Percentiles rank a stretch among this genome's conserved stretches.
Conservation (phyloP, 2,113 vertebrate genomes). For the Addax nasomaculatus region DNA sequence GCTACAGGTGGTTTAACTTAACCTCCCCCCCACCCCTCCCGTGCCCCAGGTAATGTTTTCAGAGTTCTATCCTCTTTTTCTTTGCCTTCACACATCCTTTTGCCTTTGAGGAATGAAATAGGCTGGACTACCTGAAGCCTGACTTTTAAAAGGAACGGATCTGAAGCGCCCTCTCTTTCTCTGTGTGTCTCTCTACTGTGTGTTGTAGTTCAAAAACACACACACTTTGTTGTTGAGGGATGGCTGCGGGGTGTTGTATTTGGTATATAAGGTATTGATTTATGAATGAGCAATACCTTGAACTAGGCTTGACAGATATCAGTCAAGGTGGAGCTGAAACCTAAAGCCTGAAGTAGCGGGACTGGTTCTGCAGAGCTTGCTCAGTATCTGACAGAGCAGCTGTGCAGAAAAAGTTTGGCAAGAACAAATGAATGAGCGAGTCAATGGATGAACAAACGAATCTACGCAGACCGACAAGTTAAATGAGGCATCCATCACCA, state of each 20-base stretch:
- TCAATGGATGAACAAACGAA: background rate
- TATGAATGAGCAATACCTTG: background rate
- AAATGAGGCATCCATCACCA: background rate
- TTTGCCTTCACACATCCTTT: background rate
- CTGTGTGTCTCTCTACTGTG: background rate
- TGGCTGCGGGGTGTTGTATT: background rate
- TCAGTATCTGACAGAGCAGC: background rate
- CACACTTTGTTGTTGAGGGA: background rate
- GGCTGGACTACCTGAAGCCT: background rate
- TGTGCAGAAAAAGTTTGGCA: background rate
- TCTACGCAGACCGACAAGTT: background rate
- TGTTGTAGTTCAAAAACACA: background rate
- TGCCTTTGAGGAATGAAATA: constrained; percentile 11
- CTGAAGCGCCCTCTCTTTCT: background rate
- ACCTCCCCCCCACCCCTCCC: background rate
- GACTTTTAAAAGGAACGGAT: background rate
- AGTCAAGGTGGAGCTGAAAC: background rate
- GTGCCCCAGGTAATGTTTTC: background rate
- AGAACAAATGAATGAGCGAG: background rate
- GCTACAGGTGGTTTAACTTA: background rate
- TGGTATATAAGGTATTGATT: background rate
- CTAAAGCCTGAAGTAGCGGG: background rate
- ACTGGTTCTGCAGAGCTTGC: background rate
- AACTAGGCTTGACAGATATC: background rate
- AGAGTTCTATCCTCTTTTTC: background rate